Conservation (phyloP, 2,113 vertebrate genomes). For the Pimephales promelas region DNA sequence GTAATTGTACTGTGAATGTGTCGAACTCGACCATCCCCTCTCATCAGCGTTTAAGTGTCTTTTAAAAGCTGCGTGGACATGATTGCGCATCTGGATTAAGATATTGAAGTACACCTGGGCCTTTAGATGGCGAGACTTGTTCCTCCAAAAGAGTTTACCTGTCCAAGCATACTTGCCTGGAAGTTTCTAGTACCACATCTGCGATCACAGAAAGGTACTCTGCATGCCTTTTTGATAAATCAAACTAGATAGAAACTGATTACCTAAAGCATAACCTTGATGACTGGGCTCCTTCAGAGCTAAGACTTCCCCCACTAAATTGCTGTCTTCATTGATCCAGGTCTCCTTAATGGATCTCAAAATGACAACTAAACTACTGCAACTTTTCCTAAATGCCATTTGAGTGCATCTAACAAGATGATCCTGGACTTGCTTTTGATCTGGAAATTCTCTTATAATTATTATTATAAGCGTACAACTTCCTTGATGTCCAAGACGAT, state of each 20-base stretch:
- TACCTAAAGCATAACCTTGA: background rate
- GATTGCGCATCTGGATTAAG: too few species aligned
- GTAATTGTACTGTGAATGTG: too few species aligned
- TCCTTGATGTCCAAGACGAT: background rate
- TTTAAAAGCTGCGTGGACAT: too few species aligned
- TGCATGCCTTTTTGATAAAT: background rate
- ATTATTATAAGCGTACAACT: too few species aligned
- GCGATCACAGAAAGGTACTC: background rate
- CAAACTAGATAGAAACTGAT: background rate
- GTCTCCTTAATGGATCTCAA: background rate
- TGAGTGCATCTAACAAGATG: background rate
- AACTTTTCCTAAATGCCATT: background rate
- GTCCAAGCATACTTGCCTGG: background rate
- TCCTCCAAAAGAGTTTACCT: background rate
- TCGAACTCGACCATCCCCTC: too few species aligned
- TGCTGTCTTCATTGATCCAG: background rate
- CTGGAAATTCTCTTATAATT: background rate
- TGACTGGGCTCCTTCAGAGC: background rate
- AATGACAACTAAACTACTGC: background rate
- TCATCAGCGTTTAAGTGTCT: too few species aligned
- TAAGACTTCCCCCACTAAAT: background rate
- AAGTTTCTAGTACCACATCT: background rate
- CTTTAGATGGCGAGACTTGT: too few species aligned
- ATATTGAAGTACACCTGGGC: too few species aligned
- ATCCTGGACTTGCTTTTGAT: background rate